Evolutionary conservation across 1,140 invertebrate genomes (phyloP), one percentile per base, ranked within the genome.

Genomic region (Cyclargus thomasi): DNA sequence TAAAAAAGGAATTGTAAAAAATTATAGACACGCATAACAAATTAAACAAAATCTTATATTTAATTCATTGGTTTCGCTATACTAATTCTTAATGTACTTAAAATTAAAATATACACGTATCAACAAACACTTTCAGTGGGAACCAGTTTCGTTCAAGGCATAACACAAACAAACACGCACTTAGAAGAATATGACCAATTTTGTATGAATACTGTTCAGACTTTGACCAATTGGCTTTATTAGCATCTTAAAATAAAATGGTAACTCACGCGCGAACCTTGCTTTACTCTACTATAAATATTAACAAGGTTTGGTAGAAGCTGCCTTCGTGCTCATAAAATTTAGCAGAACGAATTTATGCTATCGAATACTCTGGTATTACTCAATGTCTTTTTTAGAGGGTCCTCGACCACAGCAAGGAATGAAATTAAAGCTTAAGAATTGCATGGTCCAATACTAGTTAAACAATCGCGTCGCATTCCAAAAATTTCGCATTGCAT

Each of bases 61-160:
- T 78, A 82, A 80, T 83, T 84, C 83, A 86, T 86, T 84, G 82
- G 82, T 84, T 84, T 71, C 75, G 80, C 77, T 74, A 77, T 77
- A 78, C 67, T 64, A 68, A 72, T 57, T 57, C 68, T 77, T 74
- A 80, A 66, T 71, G 69, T 68, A 75, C 81, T 64, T 68, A 73
- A 72, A 74, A 69, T 69, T 74, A 77, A 80, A 78, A 76, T 71
- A 74, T 67, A 76, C 70, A 74, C 70, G 75, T 77, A 77, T 79
- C 78, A 86, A 83, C 76, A 83, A 76, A 82, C 74, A 80, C 71
- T 76, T 72, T 80, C 81, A 83, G 78, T 82, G 77, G 78, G 80
- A 57, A 66, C 66, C 47, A 63, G 47, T 16, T 47, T 47, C 14
- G 39, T 3, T 47, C 11, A 47, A 47, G 39, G 14, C 39, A 8